Base-by-base conservation (phyloP, 1,140 invertebrate species). In the Temnothorax curvispinosus region DNA sequence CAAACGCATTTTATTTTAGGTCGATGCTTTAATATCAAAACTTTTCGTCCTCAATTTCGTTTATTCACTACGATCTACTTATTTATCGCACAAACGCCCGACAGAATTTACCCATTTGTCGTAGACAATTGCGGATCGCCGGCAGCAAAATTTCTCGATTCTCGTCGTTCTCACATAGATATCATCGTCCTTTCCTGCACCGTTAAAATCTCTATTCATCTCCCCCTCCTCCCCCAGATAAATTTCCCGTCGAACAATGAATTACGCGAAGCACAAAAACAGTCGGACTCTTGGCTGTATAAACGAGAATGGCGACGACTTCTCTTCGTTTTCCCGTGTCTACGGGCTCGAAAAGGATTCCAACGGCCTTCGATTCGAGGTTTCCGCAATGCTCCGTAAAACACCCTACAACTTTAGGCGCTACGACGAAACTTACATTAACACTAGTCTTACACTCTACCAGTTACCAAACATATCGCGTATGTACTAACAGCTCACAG, bases 401-500 rank as follows among this genome's bases (percentile, higher is more conserved):
- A 58, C 47, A 60, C 8, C 41, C n/a, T 21, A 3, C 6, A 50
- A 21, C 54, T 50, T 65, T 82, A 60, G 64, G 60, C 54, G 52
- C 54, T 50, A 32, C 58, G 56, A 84, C 62, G 18, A 76, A 52
- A 62, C 52, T 82, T 75, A 76, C 62, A 77, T 89, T 91, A 92
- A 92, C 88, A 75, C 90, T 92, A 92, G 91, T 92, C 89, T 91
- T 92, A 90, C 85, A 75, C 56, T 32, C 47, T 88, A 88, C 44
- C 91, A 91, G 85, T 91, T 90, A 92, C 88, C 91, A 91, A 87
- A 89, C 88, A 91, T 91, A 89, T 92, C 86, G 89, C 77, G 52
- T 85, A 89, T 65, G 60, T 86, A 75, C 75, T 84, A 76, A 85
- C 86, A 80, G 60, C 38, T 41, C 80, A 60, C 60, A 64, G 64